Evolutionary conservation across 2,888 invertebrate species (phyloP).

Genomic region (Ennomos quercinarius): DNA sequence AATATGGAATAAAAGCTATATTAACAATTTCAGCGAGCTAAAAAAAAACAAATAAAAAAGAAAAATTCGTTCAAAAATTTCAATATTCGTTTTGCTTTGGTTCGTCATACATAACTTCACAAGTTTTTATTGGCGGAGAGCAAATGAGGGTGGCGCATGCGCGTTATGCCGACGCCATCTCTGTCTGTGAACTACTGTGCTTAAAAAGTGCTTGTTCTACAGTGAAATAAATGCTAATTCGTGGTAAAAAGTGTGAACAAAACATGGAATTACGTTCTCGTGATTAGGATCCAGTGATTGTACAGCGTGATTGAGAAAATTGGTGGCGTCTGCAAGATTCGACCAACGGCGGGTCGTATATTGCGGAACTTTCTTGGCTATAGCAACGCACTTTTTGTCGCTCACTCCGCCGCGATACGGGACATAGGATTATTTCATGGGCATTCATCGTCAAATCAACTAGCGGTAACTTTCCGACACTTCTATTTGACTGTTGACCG

Average conservation of each 20-base stretch:
- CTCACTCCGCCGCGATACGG: conserved; percentile 66
- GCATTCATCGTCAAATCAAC: conserved; percentile 61
- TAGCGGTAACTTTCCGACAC: conserved; percentile 70
- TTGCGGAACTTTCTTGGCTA: conserved; percentile 80
- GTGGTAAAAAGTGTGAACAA: conserved; percentile 65
- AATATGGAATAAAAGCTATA: too few relatives aligned
- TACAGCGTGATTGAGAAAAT: conserved; percentile 55
- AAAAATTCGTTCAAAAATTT: conserved; percentile 59
- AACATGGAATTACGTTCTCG: conserved; percentile 69
- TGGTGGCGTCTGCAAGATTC: conserved; percentile 56
- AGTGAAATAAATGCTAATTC: conserved; percentile 68
- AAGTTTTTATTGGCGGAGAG: conserved; percentile 71
- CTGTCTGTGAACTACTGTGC: conserved; percentile 78
- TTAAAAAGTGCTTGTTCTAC: conserved; percentile 71
- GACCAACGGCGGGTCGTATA: conserved; percentile 67
- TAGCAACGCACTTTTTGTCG: conserved; percentile 83
- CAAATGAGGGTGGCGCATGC: conserved; percentile 83
- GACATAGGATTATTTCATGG: conserved; percentile 68
- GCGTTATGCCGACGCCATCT: conserved; percentile 86
- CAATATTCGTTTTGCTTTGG: conserved; percentile 52
- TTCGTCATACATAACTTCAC: conserved; percentile 60
- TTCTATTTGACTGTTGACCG: conserved; percentile 52
- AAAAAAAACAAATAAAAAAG: conserved; percentile 52
- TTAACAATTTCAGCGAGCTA: conserved; percentile 7
- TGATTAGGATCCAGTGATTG: conserved; percentile 63